These are phyloP conservation scores for Eidolon dupreanum DNA, from an alignment of 2,797 vertebrate genomes.

Conservation along the genomic window DNA sequence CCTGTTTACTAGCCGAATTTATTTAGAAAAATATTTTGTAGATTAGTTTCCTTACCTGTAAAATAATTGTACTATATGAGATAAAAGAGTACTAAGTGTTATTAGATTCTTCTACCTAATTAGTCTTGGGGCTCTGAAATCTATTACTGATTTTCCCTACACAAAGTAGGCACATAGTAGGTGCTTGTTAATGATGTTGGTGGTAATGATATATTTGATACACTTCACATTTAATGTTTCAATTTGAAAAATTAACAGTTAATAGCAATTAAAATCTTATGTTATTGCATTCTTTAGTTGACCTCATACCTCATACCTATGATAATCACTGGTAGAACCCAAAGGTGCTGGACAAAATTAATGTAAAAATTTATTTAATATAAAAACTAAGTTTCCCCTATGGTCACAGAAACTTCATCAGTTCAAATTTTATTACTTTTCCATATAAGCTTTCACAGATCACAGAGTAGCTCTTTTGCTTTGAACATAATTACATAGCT, in stretches of 20 bases:
- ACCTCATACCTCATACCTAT: background rate
- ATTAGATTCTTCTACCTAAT: background rate
- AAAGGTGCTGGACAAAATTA: background rate
- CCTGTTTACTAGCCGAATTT: background rate
- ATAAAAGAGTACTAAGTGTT: background rate
- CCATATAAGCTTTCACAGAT: background rate
- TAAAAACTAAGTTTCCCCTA: background rate
- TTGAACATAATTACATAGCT: slow-evolving; percentile 44
- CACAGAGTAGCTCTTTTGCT: slow-evolving; percentile 7
- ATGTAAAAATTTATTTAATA: background rate
- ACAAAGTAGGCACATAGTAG: background rate
- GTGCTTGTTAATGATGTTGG: background rate
- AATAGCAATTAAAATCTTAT: background rate
- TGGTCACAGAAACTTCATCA: background rate
- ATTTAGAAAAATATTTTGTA: slow-evolving; percentile 25
- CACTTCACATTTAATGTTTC: background rate
- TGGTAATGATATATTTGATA: background rate
- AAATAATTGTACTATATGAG: background rate
- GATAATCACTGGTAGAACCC: background rate
- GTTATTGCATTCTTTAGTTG: background rate
- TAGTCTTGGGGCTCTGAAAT: background rate
- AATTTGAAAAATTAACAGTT: background rate
- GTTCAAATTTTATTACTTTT: slow-evolving; percentile 24
- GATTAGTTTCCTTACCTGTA: background rate
- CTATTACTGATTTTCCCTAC: background rate